Evolutionary conservation across 1,140 invertebrate genomes (phyloP).

Genomic region (Coptotermes formosanus): DNA sequence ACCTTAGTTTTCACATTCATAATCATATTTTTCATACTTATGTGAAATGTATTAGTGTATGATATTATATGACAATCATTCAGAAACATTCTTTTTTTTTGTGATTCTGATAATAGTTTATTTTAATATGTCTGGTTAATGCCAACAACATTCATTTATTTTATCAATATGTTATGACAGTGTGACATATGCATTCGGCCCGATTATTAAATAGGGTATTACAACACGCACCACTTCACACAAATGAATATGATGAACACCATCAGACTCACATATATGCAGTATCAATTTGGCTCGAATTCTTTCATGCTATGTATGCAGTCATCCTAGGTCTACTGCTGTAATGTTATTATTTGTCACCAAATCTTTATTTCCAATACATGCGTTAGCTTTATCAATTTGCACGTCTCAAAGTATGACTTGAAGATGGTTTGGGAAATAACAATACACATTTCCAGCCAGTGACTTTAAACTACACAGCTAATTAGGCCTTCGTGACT

Average conservation of each 20-base stretch:
- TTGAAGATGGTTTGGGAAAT: too few relatives aligned
- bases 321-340: neutral
- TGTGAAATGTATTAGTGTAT: neutral
- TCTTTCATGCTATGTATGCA: neutral
- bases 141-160: neutral
- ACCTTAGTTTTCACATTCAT: neutral
- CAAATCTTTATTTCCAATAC: too few relatives aligned
- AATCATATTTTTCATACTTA: neutral
- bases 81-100: neutral
- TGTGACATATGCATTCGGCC: neutral
- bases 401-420: too few relatives aligned
- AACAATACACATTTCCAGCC: too few relatives aligned
- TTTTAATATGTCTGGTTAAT: neutral
- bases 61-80: neutral
- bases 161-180: neutral
- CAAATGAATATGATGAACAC: neutral
- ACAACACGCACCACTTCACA: slow-evolving; percentile 14
- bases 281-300: neutral
- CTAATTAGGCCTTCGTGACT: too few relatives aligned
- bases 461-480: too few relatives aligned
- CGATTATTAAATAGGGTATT: slow-evolving; percentile 24
- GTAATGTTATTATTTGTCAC: too few relatives aligned
- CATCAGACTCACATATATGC: neutral
- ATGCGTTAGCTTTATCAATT: too few relatives aligned
- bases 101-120: neutral